These are phyloP conservation scores for Columba livia DNA, from an alignment of 2,113 vertebrate species.

Conservation along the genomic window DNA sequence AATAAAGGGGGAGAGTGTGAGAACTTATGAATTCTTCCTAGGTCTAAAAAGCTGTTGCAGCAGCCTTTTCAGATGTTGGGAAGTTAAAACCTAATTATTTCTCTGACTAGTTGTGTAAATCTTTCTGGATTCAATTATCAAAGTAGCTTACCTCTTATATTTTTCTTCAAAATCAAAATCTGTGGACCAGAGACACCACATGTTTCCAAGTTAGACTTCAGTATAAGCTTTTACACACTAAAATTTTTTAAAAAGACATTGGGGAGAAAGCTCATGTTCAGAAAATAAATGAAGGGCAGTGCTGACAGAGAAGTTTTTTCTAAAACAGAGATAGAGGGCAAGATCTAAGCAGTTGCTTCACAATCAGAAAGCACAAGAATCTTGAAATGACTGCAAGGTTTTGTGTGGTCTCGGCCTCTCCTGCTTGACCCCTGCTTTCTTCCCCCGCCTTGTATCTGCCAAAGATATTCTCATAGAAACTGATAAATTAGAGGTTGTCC, in stretches of 20 bases:
- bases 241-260: background rate
- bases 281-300: background rate
- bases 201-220: background rate
- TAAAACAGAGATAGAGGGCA: background rate
- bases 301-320: background rate
- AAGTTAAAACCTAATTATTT: background rate
- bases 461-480: no score
- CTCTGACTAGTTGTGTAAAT: background rate
- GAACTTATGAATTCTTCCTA: background rate
- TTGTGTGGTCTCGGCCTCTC: no score
- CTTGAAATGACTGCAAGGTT: no score
- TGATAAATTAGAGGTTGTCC: no score
- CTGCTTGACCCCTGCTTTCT: no score
- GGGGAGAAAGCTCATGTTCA: background rate
- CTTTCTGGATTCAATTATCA: background rate
- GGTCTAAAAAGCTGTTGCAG: background rate
- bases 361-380: background rate
- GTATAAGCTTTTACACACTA: background rate
- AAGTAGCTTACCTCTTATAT: background rate
- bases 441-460: no score
- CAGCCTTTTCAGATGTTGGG: background rate
- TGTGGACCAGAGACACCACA: background rate
- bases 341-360: background rate
- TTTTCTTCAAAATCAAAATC: background rate
- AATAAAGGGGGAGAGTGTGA: no score